These are phyloP conservation scores for Nasonia vitripennis DNA, from an alignment of 1,140 invertebrate species.

Conservation along the genomic window DNA sequence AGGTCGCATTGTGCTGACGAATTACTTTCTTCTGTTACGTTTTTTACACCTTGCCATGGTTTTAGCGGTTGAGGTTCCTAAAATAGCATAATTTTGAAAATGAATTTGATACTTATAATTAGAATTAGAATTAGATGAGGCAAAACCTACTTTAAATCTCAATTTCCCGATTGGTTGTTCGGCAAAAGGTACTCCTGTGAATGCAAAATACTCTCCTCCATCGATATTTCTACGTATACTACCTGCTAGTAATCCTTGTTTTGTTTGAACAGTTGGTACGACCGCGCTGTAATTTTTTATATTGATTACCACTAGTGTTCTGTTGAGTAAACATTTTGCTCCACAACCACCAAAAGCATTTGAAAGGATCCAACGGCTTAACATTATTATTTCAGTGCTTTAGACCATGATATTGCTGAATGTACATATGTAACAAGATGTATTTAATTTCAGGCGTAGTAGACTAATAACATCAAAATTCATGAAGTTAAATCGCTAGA, in stretches of 20 bases:
- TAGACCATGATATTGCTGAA: too few species aligned
- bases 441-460: too few species aligned
- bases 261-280: conserved; percentile 12
- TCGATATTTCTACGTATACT: conserved; percentile 63
- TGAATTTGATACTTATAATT: background rate
- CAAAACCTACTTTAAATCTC: conserved; percentile 77
- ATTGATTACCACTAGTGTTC: background rate
- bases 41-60: conserved; percentile 59
- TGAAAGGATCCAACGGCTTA: too few species aligned
- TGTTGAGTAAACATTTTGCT: too few species aligned
- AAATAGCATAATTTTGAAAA: conserved; percentile 22
- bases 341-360: too few species aligned
- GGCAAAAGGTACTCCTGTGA: conserved; percentile 82
- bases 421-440: too few species aligned
- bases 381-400: too few species aligned
- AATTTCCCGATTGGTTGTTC: conserved; percentile 80
- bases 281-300: conserved; percentile 12
- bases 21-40: conserved; percentile 56
- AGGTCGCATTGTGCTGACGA: conserved; percentile 53
- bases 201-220: conserved; percentile 71
- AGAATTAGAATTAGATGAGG: background rate
- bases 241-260: conserved; percentile 63
- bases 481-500: too few species aligned
- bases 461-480: too few species aligned
- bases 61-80: conserved; percentile 60